Percentiles rank a stretch among this genome's conserved stretches.
Evolutionary conservation across 2,113 vertebrate genomes (phyloP).

Genomic region (Clarias batrachus): DNA sequence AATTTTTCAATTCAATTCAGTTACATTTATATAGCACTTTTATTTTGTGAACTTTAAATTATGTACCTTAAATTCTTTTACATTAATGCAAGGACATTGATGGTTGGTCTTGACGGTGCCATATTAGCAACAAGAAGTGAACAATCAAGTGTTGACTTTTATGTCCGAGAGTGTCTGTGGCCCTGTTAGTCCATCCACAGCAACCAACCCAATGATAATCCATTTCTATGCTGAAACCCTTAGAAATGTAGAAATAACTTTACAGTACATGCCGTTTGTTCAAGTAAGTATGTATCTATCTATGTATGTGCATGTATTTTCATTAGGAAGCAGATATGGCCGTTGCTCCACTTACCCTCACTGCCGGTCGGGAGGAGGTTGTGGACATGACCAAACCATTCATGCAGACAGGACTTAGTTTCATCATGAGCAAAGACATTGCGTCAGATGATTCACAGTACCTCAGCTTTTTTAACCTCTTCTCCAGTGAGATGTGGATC

Average conservation of each 20-base stretch:
- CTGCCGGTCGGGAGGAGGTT: conserved; percentile 69
- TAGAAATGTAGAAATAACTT: neutral
- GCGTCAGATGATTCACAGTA: conserved; percentile 62
- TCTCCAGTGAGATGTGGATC: conserved; percentile 83
- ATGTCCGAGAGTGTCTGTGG: neutral
- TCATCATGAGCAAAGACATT: conserved; percentile 74
- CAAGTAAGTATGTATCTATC: conserved; percentile 13
- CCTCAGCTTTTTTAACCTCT: conserved; percentile 81
- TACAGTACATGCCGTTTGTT: neutral
- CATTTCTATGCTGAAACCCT: neutral
- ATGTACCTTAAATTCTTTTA: no score
- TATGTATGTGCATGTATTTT: conserved; percentile 22
- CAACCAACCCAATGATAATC: neutral
- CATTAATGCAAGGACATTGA: no score
- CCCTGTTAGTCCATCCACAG: neutral
- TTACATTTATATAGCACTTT: no score
- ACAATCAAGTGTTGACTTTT: neutral
- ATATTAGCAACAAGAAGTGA: no score
- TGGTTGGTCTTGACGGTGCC: no score
- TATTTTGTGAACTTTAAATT: no score
- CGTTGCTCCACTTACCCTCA: conserved; percentile 81
- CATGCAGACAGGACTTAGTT: conserved; percentile 84
- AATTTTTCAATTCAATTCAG: neutral
- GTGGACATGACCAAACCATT: conserved; percentile 85
- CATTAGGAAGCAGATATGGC: conserved; percentile 83